Evolutionary conservation across 2,888 invertebrate species (phyloP).

Genomic region (Dasysyrphus tricinctus): DNA sequence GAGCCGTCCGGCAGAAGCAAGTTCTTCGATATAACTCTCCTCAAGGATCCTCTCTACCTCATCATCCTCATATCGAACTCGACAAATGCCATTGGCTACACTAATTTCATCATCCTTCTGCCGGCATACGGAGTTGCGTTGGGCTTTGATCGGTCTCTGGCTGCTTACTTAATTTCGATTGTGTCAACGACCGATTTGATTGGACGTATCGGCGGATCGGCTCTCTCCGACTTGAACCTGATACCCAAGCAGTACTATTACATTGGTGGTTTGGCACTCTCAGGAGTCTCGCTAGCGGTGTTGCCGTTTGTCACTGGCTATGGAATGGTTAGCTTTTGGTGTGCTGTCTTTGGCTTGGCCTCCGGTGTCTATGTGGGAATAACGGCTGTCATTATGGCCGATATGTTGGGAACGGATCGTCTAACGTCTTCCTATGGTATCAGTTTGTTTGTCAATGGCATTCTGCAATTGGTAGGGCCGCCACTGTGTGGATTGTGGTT

Average conservation of each 20-base stretch:
- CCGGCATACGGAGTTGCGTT: constrained; percentile 90
- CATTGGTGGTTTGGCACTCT: constrained; percentile 90
- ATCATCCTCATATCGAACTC: constrained; percentile 93
- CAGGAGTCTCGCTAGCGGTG: constrained; percentile 89
- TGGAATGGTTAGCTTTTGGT: constrained; percentile 87
- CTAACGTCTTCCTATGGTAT: constrained; percentile 94
- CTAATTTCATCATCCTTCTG: constrained; percentile 92
- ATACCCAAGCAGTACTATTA: constrained; percentile 93
- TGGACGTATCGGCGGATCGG: constrained; percentile 93
- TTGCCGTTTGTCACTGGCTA: constrained; percentile 89
- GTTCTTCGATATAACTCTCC: constrained; percentile 89
- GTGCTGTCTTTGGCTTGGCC: constrained; percentile 91
- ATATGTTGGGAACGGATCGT: constrained; percentile 93
- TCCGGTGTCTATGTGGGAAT: constrained; percentile 94
- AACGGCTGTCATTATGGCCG: constrained; percentile 94
- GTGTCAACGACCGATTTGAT: constrained; percentile 92
- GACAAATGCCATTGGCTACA: constrained; percentile 93
- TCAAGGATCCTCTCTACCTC: constrained; percentile 91
- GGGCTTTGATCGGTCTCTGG: constrained; percentile 88
- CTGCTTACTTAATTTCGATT: constrained; percentile 90
- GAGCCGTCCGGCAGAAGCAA: constrained; percentile 79
- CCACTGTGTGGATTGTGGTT: constrained; percentile 91
- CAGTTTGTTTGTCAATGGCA: constrained; percentile 92
- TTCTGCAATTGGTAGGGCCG: constrained; percentile 91
- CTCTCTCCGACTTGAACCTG: constrained; percentile 89